phyloP scores from a whole-genome alignment of 2,113 vertebrate genomes.

The human (Homo sapiens) region DNA sequence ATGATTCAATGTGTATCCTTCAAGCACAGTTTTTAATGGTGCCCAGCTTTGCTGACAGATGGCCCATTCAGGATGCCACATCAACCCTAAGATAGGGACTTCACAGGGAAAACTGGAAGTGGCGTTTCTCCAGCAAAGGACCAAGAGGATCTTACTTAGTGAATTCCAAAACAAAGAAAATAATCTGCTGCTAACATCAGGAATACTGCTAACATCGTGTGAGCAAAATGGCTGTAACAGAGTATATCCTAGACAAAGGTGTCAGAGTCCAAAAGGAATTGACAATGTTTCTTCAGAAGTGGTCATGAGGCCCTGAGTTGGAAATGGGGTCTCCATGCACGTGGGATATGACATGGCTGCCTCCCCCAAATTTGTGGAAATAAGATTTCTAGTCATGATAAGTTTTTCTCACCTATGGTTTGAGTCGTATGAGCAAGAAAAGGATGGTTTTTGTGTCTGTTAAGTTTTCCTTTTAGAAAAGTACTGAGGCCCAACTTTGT shows the following conservation, averaged over 20 bases:
- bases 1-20: neutral
- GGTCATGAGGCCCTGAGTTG: neutral
- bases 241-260: neutral
- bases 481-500: neutral
- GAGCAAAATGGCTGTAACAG: neutral
- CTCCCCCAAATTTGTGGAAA: neutral
- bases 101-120: neutral
- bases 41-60: neutral
- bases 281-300: neutral
- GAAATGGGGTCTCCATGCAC: neutral
- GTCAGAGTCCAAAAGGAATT: neutral
- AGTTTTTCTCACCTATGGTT: neutral
- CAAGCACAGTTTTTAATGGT: neutral
- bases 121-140: neutral
- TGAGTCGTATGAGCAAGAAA: neutral
- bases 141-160: neutral
- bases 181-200: neutral
- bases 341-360: neutral
- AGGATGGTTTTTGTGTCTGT: neutral
- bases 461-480: neutral
- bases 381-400: neutral
- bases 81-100: neutral
- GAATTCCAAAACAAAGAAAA: neutral
- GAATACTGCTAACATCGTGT: neutral
- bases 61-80: neutral